Evolutionary conservation across 2,113 vertebrate genomes (phyloP).

Genomic region (Mesitornis unicolor): DNA sequence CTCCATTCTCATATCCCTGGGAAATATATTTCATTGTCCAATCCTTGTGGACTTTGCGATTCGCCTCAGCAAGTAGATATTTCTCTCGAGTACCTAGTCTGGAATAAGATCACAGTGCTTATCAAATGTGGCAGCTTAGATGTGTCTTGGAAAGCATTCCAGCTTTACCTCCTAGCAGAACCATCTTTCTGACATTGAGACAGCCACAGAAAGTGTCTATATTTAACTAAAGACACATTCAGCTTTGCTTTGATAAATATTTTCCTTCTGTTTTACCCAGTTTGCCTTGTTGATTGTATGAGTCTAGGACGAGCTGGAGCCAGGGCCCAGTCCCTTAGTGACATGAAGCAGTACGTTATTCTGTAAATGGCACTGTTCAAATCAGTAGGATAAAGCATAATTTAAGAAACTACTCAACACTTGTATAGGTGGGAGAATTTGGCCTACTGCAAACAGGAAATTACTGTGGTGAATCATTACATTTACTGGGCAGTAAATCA

Average conservation of each 20-base stretch:
- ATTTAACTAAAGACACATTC: not conserved
- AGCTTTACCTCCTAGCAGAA: not conserved
- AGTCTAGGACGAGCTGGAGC: not conserved
- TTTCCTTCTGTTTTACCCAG: not conserved
- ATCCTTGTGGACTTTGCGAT: not conserved
- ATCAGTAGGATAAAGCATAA: not conserved
- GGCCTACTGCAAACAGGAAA: not conserved
- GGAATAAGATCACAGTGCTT: not conserved
- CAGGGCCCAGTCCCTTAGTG: not conserved
- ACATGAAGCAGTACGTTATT: fast-evolving
- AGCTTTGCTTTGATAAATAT: not conserved
- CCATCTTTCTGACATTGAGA: not conserved
- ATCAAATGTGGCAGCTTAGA: not conserved
- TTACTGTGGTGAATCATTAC: not conserved
- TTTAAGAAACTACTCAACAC: not conserved
- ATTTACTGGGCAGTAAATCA: not conserved
- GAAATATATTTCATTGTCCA: not conserved
- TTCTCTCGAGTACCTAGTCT: not conserved
- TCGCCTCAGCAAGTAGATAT: not conserved
- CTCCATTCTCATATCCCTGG: not conserved
- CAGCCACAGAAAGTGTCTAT: not conserved
- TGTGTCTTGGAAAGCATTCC: not conserved
- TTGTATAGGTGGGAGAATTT: not conserved
- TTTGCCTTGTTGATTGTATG: fast-evolving
- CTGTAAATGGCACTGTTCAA: not conserved